phyloP scores from a whole-genome alignment of 2,797 vertebrate species.

The Cichlasoma orientale region DNA sequence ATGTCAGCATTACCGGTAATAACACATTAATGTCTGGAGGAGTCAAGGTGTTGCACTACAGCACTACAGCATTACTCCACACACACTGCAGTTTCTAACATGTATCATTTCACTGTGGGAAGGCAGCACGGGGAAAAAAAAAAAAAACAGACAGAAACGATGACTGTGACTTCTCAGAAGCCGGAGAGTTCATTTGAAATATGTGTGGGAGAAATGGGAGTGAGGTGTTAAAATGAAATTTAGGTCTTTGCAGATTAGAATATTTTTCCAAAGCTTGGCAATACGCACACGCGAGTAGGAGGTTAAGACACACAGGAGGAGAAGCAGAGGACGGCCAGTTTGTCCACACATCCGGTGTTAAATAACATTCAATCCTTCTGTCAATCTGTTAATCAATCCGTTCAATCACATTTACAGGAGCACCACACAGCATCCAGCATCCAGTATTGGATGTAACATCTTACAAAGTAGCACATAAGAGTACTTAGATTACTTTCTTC shows the following conservation, averaged over 20 bases:
- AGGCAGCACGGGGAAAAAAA: conserved; percentile 12
- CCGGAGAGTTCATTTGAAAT: conserved; percentile 44
- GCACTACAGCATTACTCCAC: neutral
- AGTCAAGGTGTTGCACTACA: neutral
- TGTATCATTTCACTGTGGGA: conserved; percentile 12
- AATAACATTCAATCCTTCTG: conserved; percentile 38
- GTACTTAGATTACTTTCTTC: neutral
- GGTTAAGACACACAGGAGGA: conserved; percentile 40
- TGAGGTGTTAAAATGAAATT: conserved; percentile 61
- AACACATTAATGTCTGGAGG: conserved; percentile 1
- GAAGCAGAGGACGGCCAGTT: conserved; percentile 35
- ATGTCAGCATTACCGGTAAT: neutral
- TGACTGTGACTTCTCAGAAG: conserved; percentile 35
- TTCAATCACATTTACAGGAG: conserved; percentile 37
- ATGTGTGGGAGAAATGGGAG: conserved; percentile 51
- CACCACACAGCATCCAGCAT: neutral
- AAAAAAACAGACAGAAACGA: conserved; percentile 11
- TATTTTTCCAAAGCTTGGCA: conserved; percentile 44
- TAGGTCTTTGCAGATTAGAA: conserved; percentile 46
- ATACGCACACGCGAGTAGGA: conserved; percentile 33
- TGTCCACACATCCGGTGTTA: conserved; percentile 41
- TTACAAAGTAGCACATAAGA: neutral
- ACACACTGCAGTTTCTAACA: conserved; percentile 11
- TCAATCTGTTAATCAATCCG: conserved; percentile 47
- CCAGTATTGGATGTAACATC: neutral